These are phyloP conservation scores for Mesocentrotus franciscanus DNA, from an alignment of 53 echinoderm and acorn worm species.

Conservation along the genomic window DNA sequence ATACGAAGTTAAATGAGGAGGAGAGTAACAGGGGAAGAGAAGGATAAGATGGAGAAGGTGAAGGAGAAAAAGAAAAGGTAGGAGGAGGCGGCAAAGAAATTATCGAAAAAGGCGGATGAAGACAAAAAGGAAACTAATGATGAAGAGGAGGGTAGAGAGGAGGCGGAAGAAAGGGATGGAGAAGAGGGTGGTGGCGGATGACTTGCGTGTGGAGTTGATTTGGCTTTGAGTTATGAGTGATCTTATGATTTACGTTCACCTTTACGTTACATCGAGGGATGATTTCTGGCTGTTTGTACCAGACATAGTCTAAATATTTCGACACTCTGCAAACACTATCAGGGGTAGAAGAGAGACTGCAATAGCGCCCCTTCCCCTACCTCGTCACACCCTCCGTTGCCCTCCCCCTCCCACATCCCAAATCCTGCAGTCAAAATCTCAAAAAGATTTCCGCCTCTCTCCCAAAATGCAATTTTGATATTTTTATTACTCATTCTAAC, in stretches of 20 bases:
- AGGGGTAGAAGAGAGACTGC: not conserved
- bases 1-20: not conserved
- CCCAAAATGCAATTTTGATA: no score
- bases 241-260: conserved; percentile 3
- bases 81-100: not conserved
- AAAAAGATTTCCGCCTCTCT: no score
- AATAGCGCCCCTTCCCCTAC: not conserved
- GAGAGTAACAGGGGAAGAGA: not conserved
- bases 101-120: not conserved
- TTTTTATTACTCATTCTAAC: no score
- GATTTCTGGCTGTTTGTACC: conserved; percentile 62
- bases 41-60: not conserved
- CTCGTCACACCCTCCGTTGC: not conserved
- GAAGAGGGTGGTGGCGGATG: not conserved
- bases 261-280: not conserved
- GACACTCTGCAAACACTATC: not conserved
- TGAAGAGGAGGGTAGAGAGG: not conserved
- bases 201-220: not conserved
- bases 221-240: conserved; percentile 33
- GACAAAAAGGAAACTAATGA: no score
- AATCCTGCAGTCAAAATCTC: no score
- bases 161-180: not conserved
- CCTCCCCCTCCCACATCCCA: not conserved
- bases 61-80: not conserved
- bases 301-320: conserved; percentile 60